phyloP scores from a whole-genome alignment of 2,888 invertebrate species.

The Aspidiotus rigidus region DNA sequence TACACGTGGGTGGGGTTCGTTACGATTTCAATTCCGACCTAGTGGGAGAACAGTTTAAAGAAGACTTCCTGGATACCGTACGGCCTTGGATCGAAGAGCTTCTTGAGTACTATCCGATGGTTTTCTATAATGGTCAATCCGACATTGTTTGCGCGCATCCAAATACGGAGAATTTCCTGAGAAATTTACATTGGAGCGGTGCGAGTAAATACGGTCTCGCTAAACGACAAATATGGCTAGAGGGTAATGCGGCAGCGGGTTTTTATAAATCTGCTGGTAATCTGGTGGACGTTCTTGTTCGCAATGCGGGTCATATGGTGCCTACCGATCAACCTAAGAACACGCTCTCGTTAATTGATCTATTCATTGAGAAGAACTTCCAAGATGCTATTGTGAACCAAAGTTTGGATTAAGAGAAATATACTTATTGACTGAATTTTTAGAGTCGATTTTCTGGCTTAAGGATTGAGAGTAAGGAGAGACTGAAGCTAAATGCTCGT shows the following conservation, averaged over 20 bases:
- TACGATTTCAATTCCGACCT: conserved; percentile 51
- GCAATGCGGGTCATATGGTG: conserved; percentile 73
- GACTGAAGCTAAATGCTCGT: no score
- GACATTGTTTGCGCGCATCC: conserved; percentile 89
- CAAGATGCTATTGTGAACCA: neutral
- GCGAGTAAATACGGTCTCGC: conserved; percentile 57
- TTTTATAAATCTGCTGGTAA: conserved; percentile 63
- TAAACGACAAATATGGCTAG: conserved; percentile 53
- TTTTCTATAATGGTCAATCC: conserved; percentile 80
- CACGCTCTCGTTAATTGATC: neutral
- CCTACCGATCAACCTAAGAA: conserved; percentile 45
- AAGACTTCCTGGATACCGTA: conserved; percentile 71
- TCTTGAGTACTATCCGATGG: conserved; percentile 54
- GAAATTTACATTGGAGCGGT: conserved; percentile 51
- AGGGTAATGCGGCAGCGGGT: conserved; percentile 57
- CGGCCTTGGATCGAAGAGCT: conserved; percentile 62
- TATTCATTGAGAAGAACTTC: neutral
- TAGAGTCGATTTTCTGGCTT: no score
- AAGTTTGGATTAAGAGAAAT: no score
- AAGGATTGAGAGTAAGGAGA: no score
- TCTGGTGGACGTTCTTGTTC: conserved; percentile 61
- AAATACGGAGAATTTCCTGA: conserved; percentile 49
- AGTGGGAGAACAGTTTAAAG: conserved; percentile 61
- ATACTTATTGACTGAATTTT: no score
- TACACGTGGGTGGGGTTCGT: conserved; percentile 73